These are phyloP conservation scores for Phataginus tetradactyla DNA, from an alignment of 2,797 vertebrate genomes.

Conservation along the genomic window DNA sequence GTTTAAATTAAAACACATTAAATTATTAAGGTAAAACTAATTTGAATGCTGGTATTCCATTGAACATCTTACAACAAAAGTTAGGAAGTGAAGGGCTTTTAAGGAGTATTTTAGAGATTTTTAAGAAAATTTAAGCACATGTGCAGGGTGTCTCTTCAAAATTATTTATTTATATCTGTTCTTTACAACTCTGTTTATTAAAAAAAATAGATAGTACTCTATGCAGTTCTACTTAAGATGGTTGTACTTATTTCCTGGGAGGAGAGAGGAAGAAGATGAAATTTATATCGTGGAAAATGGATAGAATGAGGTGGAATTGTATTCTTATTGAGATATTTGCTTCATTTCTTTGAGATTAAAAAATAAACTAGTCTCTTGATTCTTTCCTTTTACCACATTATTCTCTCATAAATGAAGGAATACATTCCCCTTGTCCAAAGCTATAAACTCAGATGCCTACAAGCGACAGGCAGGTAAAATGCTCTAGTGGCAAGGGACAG, in stretches of 20 bases:
- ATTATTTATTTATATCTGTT: background rate
- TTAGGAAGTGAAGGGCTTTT: background rate
- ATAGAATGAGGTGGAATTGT: background rate
- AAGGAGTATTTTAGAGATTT: background rate
- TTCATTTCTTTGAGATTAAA: constrained; percentile 22
- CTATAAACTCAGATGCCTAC: background rate
- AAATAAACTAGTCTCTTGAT: background rate
- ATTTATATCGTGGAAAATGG: background rate
- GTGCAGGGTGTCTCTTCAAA: background rate
- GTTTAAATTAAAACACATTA: background rate
- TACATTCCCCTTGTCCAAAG: background rate
- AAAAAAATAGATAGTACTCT: background rate
- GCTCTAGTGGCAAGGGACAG: background rate
- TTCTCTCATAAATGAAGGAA: background rate
- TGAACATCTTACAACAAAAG: background rate
- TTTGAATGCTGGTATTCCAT: background rate
- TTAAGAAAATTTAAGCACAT: background rate
- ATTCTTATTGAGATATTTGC: background rate
- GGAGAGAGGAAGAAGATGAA: background rate
- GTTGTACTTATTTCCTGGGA: background rate
- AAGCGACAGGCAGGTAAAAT: background rate
- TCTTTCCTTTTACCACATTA: background rate
- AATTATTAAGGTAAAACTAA: background rate
- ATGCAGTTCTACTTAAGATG: background rate
- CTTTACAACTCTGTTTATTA: background rate